phyloP scores from a whole-genome alignment of 1,140 invertebrate genomes.

The Temnothorax nylanderi region DNA sequence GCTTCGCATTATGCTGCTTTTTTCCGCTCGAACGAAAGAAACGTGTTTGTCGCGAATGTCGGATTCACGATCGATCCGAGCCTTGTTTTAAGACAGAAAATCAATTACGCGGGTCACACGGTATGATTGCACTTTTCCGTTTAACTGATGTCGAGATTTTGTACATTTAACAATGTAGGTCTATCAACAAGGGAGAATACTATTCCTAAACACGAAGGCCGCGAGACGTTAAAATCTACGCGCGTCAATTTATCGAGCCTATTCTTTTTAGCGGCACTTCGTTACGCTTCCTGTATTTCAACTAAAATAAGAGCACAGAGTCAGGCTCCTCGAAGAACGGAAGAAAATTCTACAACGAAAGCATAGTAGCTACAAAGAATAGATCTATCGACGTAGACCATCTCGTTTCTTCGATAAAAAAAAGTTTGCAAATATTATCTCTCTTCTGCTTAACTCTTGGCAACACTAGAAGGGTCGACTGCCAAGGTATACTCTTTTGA shows the following conservation, averaged over 20 bases:
- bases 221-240: neutral
- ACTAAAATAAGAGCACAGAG: neutral
- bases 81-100: constrained; percentile 15
- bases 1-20: neutral
- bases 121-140: constrained; percentile 3
- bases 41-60: neutral
- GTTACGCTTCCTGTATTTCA: neutral
- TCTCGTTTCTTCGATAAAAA: neutral
- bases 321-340: neutral
- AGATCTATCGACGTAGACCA: neutral
- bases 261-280: neutral
- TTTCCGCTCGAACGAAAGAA: constrained; percentile 3
- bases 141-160: constrained; percentile 6
- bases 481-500: neutral
- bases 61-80: neutral
- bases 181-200: neutral
- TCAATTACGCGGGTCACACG: neutral
- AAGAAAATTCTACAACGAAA: neutral
- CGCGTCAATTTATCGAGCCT: neutral
- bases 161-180: neutral
- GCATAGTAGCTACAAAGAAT: neutral
- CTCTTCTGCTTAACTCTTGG: neutral
- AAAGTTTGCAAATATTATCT: neutral
- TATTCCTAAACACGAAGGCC: constrained; percentile 11
- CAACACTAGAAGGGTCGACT: neutral